These are phyloP conservation scores for Vimba vimba DNA, from an alignment of 2,113 vertebrate genomes.

Conservation along the genomic window DNA sequence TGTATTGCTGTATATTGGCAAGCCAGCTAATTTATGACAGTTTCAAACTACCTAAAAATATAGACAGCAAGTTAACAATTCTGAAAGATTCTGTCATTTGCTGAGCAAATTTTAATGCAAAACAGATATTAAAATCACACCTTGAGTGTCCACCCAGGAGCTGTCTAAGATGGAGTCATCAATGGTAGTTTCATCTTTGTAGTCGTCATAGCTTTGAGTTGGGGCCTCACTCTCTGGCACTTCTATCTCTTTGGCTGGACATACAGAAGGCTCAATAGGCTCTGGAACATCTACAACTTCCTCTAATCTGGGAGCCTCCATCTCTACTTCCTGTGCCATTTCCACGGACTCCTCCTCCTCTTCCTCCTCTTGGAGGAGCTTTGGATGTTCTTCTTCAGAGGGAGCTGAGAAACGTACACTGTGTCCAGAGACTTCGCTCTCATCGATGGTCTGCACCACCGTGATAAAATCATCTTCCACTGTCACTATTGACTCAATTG, in stretches of 20 bases:
- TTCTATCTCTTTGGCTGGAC: slow-evolving; percentile 74
- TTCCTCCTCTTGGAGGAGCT: slow-evolving; percentile 66
- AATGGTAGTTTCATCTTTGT: slow-evolving; percentile 95
- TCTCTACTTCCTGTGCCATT: slow-evolving; percentile 78
- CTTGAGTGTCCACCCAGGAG: slow-evolving; percentile 98
- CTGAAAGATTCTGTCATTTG: background rate
- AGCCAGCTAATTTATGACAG: background rate
- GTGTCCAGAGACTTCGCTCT: slow-evolving; percentile 88
- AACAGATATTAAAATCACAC: slow-evolving; percentile 65
- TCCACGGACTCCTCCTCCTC: slow-evolving; percentile 74
- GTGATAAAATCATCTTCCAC: slow-evolving; percentile 98
- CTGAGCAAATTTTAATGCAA: slow-evolving; percentile 6
- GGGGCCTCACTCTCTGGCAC: slow-evolving; percentile 81
- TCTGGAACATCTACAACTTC: slow-evolving; percentile 75
- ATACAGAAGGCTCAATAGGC: slow-evolving; percentile 79
- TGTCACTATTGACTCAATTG: slow-evolving; percentile 94
- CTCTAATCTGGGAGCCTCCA: slow-evolving; percentile 75
- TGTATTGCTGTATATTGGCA: background rate
- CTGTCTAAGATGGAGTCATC: slow-evolving; percentile 99
- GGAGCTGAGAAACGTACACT: slow-evolving; percentile 91
- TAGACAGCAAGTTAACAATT: background rate
- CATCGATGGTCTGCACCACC: slow-evolving; percentile 94
- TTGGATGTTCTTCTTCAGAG: slow-evolving; percentile 74
- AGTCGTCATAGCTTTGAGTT: slow-evolving; percentile 91
- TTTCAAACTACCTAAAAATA: background rate